A percentile compares a stretch with the other conserved stretches of the same genome.
Evolutionary conservation across 2,888 invertebrate species (phyloP).

Genomic region (Lasioglossum leucozonium): DNA sequence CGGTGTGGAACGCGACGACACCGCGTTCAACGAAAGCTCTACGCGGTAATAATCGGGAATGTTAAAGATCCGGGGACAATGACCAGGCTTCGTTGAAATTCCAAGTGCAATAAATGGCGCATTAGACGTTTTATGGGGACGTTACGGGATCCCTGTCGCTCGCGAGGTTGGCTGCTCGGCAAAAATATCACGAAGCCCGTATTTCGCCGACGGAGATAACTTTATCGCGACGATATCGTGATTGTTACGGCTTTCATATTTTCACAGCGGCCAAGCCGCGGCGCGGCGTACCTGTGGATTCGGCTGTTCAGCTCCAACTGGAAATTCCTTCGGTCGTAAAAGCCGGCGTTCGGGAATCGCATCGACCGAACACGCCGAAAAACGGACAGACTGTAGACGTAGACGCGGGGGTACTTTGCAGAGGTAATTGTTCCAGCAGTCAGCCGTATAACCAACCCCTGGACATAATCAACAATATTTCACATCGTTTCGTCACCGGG

Average conservation of each 20-base stretch:
- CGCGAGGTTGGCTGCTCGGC: slow-evolving; percentile 39
- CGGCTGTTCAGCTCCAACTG: slow-evolving; percentile 28
- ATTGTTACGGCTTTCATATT: slow-evolving; percentile 64
- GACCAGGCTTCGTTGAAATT: not conserved
- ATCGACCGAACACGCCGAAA: not conserved
- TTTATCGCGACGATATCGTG: slow-evolving; percentile 56
- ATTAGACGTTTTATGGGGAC: slow-evolving; percentile 29
- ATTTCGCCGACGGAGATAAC: slow-evolving; percentile 55
- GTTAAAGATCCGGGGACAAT: not conserved
- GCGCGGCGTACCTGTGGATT: slow-evolving; percentile 45
- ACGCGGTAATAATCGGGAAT: not conserved
- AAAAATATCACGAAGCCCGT: slow-evolving; percentile 53
- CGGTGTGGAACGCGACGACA: not conserved
- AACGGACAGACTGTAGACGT: not conserved
- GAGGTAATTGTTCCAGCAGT: not conserved
- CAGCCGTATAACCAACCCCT: not conserved
- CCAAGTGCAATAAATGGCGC: not conserved
- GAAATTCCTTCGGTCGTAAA: slow-evolving; percentile 49
- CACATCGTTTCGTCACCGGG: not conserved
- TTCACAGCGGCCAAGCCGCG: slow-evolving; percentile 19
- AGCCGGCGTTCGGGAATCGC: not conserved
- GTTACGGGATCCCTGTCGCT: not conserved
- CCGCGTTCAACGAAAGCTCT: not conserved
- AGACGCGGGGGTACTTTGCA: not conserved
- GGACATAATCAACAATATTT: not conserved